Evolutionary conservation across 1,140 invertebrate genomes (phyloP), one percentile per base, ranked within the genome.

Genomic region (Oryctes rhinoceros): DNA sequence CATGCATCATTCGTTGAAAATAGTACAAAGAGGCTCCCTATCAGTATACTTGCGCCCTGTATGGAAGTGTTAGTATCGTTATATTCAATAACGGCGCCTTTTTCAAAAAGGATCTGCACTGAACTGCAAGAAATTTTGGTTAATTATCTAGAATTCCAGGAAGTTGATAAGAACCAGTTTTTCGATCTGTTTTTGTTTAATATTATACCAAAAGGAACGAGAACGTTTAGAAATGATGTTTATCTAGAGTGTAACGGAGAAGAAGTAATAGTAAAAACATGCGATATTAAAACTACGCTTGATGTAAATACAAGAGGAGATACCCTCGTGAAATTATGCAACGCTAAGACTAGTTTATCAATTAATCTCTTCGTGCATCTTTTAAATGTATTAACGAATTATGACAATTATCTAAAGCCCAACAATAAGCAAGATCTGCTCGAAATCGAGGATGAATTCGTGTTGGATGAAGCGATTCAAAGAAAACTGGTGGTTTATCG

Each of bases 1-100:
- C 86, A 90, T 88, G 85, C 87, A 7, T 88, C 86, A 83, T 85
- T 88, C 79, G 84, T 83, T 80, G 82, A 82, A 37, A 81, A 78
- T 20, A 82, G 62, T 67, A 67, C 74, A 15, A 18, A 65, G 10
- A 39, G 74, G 71, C 79, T 86, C 20, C 83, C 85, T 9, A 62
- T 82, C 3, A 49, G 80, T 18, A 77, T 84, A 47, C 59, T 86
- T 30, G 82, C 79, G 78, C 80, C 81, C 30, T 49, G 83, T 76
- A 30, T 85, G 20, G 62, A 74, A 20, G 81, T 86, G 13, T 39
- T 86, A 10, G 86, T 85, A 81, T 37, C 71, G 47, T 79, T 85
- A 13, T 86, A 83, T 82, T n/a, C 62, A 37, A 18, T 82, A 67
- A 83, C 81, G 44, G 78, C 80, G 49, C 74, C 81, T 59, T 81